These are phyloP conservation scores for Novumbra hubbsi DNA, from an alignment of 2,797 vertebrate species.

Conservation along the genomic window DNA sequence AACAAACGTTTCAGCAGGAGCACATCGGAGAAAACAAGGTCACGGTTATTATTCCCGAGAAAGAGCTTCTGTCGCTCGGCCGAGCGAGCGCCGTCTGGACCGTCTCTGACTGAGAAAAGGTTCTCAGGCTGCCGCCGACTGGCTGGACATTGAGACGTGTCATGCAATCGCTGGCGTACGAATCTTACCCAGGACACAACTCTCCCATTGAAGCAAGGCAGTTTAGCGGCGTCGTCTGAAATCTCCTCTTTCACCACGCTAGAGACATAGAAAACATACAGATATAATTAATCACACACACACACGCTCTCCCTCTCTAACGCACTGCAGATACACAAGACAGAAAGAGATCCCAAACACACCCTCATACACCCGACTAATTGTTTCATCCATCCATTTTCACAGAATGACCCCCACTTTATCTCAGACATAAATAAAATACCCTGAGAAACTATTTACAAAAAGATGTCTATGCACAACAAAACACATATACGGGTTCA, in stretches of 20 bases:
- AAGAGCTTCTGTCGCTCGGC: background rate
- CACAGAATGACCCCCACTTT: background rate
- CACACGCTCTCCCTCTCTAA: background rate
- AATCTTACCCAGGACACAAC: conserved; percentile 74
- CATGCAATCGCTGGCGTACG: background rate
- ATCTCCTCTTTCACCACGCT: conserved; percentile 84
- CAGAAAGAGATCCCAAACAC: background rate
- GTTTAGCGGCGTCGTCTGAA: conserved; percentile 73
- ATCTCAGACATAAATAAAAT: background rate
- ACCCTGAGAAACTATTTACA: too few relatives aligned
- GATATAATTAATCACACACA: background rate
- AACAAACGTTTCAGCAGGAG: background rate
- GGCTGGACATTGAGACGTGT: background rate
- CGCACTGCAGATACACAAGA: background rate
- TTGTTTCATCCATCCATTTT: background rate
- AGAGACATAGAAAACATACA: conserved; percentile 28
- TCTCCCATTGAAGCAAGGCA: conserved; percentile 76
- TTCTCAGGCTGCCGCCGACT: background rate
- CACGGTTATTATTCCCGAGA: background rate
- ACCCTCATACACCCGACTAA: background rate
- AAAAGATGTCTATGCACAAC: background rate
- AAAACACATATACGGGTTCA: background rate
- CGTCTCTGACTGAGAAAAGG: background rate
- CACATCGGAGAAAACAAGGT: background rate
- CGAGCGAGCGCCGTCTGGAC: background rate